A percentile compares a stretch with the other conserved stretches of the same genome.
phyloP scores from a whole-genome alignment of 2,888 invertebrate genomes.

The Esperia sulphurella region DNA sequence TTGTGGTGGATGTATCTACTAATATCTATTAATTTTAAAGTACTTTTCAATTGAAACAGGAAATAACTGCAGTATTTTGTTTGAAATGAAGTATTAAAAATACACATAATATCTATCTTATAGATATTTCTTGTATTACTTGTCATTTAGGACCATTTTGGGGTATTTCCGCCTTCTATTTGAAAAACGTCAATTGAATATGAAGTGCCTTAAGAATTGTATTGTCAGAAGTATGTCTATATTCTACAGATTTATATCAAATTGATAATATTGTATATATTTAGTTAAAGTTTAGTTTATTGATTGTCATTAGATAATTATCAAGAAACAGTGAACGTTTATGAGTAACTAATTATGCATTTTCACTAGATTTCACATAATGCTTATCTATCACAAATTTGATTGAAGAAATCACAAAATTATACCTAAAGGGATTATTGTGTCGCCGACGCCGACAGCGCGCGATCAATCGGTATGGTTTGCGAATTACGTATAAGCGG shows the following conservation, averaged over 20 bases:
- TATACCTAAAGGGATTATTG: neutral
- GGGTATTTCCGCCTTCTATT: constrained; percentile 3
- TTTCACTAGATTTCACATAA: neutral
- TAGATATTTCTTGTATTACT: constrained; percentile 17
- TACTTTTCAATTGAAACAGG: constrained; percentile 4
- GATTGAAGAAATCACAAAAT: neutral
- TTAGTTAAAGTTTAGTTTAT: neutral
- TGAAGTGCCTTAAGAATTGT: constrained; percentile 30
- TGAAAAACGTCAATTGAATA: constrained; percentile 18
- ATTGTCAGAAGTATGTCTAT: constrained; percentile 6
- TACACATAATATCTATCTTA: constrained; percentile 20
- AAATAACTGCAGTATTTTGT: constrained; percentile 13
- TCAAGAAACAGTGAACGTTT: neutral
- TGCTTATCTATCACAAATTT: neutral
- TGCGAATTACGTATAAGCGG: neutral
- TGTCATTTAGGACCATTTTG: neutral
- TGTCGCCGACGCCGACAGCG: neutral
- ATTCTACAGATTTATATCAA: neutral
- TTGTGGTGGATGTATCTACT: constrained; percentile 34
- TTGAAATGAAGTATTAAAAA: constrained; percentile 24
- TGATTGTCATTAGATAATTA: neutral
- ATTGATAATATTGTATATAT: neutral
- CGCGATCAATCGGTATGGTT: neutral
- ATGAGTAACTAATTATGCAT: neutral
- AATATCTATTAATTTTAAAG: constrained; percentile 23